These are phyloP conservation scores for Gymnogyps californianus DNA, from an alignment of 2,113 vertebrate species.

Conservation along the genomic window DNA sequence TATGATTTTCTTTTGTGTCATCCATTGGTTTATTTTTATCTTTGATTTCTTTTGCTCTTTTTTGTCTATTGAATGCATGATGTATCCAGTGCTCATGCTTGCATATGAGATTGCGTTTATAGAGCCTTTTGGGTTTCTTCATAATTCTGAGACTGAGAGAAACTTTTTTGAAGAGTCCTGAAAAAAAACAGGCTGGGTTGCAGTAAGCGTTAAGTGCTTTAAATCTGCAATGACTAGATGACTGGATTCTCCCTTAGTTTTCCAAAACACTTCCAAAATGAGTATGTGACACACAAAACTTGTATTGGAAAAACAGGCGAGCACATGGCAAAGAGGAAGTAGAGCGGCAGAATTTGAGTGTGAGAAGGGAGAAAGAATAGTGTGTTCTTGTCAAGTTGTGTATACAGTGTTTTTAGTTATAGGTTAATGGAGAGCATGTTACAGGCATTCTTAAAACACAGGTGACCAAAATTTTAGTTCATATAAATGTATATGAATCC, in stretches of 20 bases:
- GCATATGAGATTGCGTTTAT: not conserved
- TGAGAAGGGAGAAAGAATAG: not conserved
- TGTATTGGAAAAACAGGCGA: conserved; percentile 13
- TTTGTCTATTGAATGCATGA: not conserved
- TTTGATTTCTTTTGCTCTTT: not conserved
- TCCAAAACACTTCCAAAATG: not conserved
- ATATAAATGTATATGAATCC: not conserved
- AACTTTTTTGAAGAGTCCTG: not conserved
- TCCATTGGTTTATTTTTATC: not conserved
- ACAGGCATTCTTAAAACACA: not conserved
- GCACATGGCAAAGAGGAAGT: not conserved
- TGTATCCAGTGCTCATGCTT: not conserved
- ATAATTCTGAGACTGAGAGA: not conserved
- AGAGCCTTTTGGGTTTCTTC: not conserved
- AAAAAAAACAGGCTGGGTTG: not conserved
- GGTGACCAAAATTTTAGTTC: not conserved
- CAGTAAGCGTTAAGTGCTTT: not conserved
- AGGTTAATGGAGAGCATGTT: not conserved
- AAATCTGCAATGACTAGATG: not conserved
- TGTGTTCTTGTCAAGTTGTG: not conserved
- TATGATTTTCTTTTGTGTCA: not conserved
- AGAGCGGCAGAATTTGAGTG: not conserved
- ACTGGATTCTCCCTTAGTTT: conserved; percentile 7
- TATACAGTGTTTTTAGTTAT: not conserved
- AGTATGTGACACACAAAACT: conserved; percentile 3